Evolutionary conservation across 2,797 vertebrate genomes (phyloP), one percentile per base, ranked within the genome.

Genomic region (Macropodus opercularis): DNA sequence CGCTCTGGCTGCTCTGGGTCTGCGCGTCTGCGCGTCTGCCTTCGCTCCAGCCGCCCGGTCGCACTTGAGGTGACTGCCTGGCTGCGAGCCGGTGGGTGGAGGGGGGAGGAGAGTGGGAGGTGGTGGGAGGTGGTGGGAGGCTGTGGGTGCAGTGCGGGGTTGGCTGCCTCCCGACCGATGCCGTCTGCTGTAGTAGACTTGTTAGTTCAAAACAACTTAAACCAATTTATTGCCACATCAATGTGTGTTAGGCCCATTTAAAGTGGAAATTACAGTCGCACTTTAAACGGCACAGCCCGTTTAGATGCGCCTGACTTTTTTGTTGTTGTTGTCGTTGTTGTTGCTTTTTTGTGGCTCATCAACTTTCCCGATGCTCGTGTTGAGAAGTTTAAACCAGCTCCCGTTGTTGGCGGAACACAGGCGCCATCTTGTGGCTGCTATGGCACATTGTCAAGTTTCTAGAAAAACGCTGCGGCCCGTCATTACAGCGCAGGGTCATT

Each of bases 371-470:
- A n/a, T n/a, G n/a, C n/a, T n/a, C n/a, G n/a, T n/a, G n/a, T 6
- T 24, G 14, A 34, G 14, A 32, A 63, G 32, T 24, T 53, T 40
- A 8, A 15, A 24, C 5, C 1, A 14, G 10, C 18, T 9, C 8
- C 19, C 14, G 13, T 4, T 35, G 9, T 1, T 43, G 53, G 21
- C 51, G 44, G 72, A 61, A 53, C 55, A 38, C 39, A 15, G 48
- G 71, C 85, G 81, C 87, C 87, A 85, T 69, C 91, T 85, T 9
- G 75, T 83, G 91, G 32, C 11, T 0, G 1, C 1, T 6, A 13
- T 2, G 53, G 26, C 6, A 17, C 50, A 46, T 8, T 0, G 8
- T 3, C 6, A 6, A 19, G 49, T 38, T 44, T 3, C 3, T 4
- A 11, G 7, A 31, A 35, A 46, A 18, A 3, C n/a, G 2, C 4